Evolutionary conservation across 2,888 invertebrate genomes (phyloP), one percentile per base, ranked within the genome.

Genomic region (Troides oblongomaculatus): DNA sequence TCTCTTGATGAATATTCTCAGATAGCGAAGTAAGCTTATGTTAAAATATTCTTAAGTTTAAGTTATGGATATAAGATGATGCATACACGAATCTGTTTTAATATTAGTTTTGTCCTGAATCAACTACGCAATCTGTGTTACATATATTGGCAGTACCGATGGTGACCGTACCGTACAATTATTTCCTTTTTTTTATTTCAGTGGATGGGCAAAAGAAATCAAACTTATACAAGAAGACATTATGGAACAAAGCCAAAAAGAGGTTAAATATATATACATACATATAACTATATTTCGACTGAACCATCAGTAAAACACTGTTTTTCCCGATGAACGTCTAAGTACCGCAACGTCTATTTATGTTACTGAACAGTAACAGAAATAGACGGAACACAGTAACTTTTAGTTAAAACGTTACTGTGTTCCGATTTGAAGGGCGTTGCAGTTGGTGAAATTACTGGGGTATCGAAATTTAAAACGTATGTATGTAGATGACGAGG

Each of bases 141-240:
- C 18, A 18, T 39, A 10, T 10, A 39, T 10, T 2, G 50, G 10
- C 50, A 14, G 50, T 50, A 50, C 39, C 10, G 39, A 39, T 10
- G 39, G 39, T 10, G 18, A 50, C 14, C 50, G 50, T 2, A 21
- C 21, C 21, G 21, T 50, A 50, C 50, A 50, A 50, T 57, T 21
- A 21, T 21, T 57, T 21, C 6, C 7, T 21, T 12, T 21, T 21
- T 57, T 39, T 30, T 30, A 46, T 81, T 82, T 6, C 76, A 91
- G 91, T 39, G 87, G 89, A 6, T 92, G 92, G 91, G 82, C 84
- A 1, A 84, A 81, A 74, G 84, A 87, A 74, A 81, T 92, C 60
- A 80, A 82, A 73, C 78, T 73, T 25, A 82, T 85, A 71, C 92
- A 92, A 77, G 81, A 85, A 71, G 77, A 82, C n/a, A 79, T 88